These are phyloP conservation scores for Holocentrus rufus DNA, from an alignment of 2,797 vertebrate genomes.

Conservation along the genomic window DNA sequence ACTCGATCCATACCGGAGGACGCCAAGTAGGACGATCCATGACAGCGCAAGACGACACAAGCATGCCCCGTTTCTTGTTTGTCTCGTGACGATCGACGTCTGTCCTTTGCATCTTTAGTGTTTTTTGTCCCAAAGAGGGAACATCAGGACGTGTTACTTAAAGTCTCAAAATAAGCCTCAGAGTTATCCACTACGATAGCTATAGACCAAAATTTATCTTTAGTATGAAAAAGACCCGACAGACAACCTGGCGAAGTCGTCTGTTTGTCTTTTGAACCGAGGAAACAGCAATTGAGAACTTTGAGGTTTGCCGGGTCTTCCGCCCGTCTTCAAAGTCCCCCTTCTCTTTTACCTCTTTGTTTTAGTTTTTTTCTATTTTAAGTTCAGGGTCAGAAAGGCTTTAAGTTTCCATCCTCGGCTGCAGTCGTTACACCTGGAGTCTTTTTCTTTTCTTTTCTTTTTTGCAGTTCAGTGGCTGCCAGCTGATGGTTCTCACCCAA, in stretches of 20 bases:
- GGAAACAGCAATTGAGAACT: neutral
- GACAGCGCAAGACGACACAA: neutral
- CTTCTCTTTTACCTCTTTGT: neutral
- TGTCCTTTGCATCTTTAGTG: slow-evolving; percentile 62
- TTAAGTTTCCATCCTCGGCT: slow-evolving; percentile 18
- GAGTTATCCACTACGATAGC: slow-evolving; percentile 27
- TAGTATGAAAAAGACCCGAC: slow-evolving; percentile 46
- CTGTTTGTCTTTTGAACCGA: slow-evolving; percentile 8
- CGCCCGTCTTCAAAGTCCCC: slow-evolving; percentile 1
- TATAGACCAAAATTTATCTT: slow-evolving; percentile 36
- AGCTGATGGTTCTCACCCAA: slow-evolving; percentile 23
- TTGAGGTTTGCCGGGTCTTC: slow-evolving; percentile 12
- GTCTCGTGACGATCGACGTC: neutral
- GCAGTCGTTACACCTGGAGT: slow-evolving; percentile 8
- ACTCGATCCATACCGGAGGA: neutral
- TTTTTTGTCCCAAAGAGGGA: slow-evolving; percentile 38
- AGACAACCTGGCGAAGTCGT: neutral
- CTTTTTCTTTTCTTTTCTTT: neutral
- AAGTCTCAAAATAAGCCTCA: slow-evolving; percentile 36
- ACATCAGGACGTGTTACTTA: slow-evolving; percentile 20
- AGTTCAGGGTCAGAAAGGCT: slow-evolving; percentile 25
- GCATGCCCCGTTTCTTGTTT: slow-evolving; percentile 1
- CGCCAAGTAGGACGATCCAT: neutral
- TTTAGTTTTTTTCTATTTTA: neutral
- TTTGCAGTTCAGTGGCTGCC: slow-evolving; percentile 1